phyloP scores from a whole-genome alignment of 2,797 vertebrate genomes.

The Meda fulgida region DNA sequence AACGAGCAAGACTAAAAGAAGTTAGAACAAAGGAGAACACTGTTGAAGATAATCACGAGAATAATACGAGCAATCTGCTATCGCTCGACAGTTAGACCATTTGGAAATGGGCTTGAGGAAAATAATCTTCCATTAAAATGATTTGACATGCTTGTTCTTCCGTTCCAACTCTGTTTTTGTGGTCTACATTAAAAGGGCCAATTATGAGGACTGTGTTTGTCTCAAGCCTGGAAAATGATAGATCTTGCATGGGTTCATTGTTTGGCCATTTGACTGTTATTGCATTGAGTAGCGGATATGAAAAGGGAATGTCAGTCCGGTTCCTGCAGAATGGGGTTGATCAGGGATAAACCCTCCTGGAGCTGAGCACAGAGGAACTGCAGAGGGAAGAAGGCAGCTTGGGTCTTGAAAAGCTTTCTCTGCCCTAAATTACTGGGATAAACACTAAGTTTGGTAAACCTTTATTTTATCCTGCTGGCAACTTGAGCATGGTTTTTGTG shows the following conservation, averaged over 20 bases:
- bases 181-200: constrained; percentile 39
- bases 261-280: constrained; percentile 37
- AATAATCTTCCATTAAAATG: constrained; percentile 57
- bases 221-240: neutral
- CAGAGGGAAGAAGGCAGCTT: neutral
- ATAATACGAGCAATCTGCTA: constrained; percentile 55
- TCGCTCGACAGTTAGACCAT: constrained; percentile 21
- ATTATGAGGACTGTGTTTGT: constrained; percentile 42
- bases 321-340: constrained; percentile 27
- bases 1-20: constrained; percentile 43
- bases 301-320: neutral
- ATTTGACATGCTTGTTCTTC: constrained; percentile 48
- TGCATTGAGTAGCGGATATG: constrained; percentile 13
- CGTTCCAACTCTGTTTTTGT: constrained; percentile 9
- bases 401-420: constrained; percentile 10
- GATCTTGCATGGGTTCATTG: constrained; percentile 18
- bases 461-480: constrained; percentile 7
- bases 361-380: constrained; percentile 18
- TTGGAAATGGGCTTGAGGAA: constrained; percentile 49
- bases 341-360: constrained; percentile 4
- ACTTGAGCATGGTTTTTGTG: neutral
- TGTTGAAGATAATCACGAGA: constrained; percentile 49
- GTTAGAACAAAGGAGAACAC: constrained; percentile 47
- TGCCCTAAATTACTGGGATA: constrained; percentile 18
- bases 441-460: constrained; percentile 11